Evolutionary conservation across 2,113 vertebrate species (phyloP), one percentile per base, ranked within the genome.

Genomic region (Hyperopisus bebe): DNA sequence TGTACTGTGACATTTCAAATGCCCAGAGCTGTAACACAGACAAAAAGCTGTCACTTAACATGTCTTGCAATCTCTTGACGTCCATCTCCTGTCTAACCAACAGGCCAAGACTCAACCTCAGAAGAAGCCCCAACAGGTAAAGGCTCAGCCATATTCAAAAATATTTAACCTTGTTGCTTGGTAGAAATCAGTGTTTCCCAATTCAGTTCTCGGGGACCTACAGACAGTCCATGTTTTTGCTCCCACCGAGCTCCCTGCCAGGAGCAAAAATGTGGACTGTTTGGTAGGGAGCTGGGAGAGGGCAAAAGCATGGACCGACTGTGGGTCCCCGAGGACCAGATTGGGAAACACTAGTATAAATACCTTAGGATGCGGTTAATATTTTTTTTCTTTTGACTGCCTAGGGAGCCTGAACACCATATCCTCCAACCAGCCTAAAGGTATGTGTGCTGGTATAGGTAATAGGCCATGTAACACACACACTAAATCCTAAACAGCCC

Each of bases 61-160:
- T 31, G n/a, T 86, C 3, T 19, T 53, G 13, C 51, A 44, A 24
- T 5, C 85, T 35, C n/a, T 53, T 62, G 35, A n/a, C 39, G 5
- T 42, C 31, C 19, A 13, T 62, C 24, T 39, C n/a, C 27, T 82
- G 27, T 77, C 1, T 19, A 46, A 47, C 48, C 27, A 50, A 88
- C 90, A 96, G 95, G 94, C 91, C 95, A 94, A 89, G 95, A 96
- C 62, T 94, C 94, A 2, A 94, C 93, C 1, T 96, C 95, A 83
- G 94, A 95, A 89, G 95, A 96, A 92, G 94, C 93, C 85, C 95
- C 95, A 0, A 96, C 95, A 92, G 95, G 95, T 96, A 90, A 88
- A 87, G n/a, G 17, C 35, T 42, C 35, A 44, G 21, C 10, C 87
- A 70, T 27, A 31, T 70, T 27, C 13, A 35, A 77, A 77, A 77